phyloP scores from a whole-genome alignment of 2,113 vertebrate species.

The Zosterops lateralis region DNA sequence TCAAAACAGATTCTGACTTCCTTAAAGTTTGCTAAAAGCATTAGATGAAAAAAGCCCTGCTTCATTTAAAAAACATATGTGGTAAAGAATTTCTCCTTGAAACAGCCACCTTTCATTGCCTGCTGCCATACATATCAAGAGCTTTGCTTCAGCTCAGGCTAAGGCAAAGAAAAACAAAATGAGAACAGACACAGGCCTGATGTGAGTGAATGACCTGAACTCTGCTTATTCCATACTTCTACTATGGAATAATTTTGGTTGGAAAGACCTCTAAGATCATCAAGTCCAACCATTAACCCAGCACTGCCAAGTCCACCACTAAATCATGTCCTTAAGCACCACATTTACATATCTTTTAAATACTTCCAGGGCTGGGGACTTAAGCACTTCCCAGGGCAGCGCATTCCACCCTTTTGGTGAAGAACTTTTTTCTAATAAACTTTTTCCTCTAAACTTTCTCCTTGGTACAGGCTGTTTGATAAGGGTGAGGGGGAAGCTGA shows the following conservation, averaged over 20 bases:
- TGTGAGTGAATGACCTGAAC: neutral
- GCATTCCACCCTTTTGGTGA: neutral
- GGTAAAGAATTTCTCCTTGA: slow-evolving; percentile 38
- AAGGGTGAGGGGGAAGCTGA: neutral
- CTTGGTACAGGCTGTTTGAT: neutral
- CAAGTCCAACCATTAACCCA: neutral
- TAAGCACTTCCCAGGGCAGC: neutral
- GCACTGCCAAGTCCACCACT: neutral
- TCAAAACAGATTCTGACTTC: neutral
- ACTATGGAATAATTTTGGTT: neutral
- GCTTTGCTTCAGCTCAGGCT: neutral
- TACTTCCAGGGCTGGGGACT: neutral
- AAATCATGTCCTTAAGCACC: neutral
- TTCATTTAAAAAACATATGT: slow-evolving; percentile 51
- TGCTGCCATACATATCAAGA: slow-evolving; percentile 12
- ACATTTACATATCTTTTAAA: neutral
- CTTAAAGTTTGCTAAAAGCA: slow-evolving; percentile 44
- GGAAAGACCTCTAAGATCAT: neutral
- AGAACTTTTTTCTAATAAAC: neutral
- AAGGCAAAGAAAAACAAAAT: slow-evolving; percentile 23
- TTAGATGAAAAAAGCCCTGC: neutral
- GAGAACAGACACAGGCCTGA: neutral
- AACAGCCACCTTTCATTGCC: slow-evolving; percentile 36
- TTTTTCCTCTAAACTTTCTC: neutral
- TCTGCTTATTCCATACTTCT: neutral